These are phyloP conservation scores for Oegoconia quadripuncta DNA, from an alignment of 2,888 invertebrate genomes.

Conservation along the genomic window DNA sequence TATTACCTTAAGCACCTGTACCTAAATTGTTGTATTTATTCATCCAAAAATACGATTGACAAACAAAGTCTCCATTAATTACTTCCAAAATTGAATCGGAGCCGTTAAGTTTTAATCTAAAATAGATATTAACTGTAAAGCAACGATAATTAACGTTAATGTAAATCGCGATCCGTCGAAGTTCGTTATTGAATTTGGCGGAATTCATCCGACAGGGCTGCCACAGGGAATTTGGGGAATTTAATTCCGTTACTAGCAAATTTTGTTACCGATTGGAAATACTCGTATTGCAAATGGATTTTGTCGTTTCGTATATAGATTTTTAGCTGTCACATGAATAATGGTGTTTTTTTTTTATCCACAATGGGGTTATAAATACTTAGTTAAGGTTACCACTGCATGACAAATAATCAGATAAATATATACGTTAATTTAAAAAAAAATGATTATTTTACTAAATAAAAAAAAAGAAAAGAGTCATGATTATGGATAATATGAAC, in stretches of 20 bases:
- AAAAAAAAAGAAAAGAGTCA: too few relatives aligned
- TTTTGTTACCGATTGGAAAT: constrained; percentile 12
- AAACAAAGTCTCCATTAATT: too few relatives aligned
- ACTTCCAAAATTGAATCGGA: neutral
- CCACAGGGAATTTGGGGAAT: neutral
- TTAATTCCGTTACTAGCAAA: neutral
- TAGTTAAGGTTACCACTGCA: too few relatives aligned
- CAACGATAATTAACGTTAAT: constrained; percentile 18
- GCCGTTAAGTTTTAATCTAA: neutral
- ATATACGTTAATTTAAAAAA: neutral
- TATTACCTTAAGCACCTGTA: too few relatives aligned
- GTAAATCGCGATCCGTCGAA: constrained; percentile 14
- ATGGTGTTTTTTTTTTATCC: neutral
- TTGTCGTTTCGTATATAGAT: neutral
- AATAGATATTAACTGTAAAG: constrained; percentile 11
- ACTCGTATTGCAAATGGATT: constrained; percentile 1
- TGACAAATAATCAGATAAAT: too few relatives aligned
- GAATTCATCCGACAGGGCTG: constrained; percentile 18
- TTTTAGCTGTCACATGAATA: neutral
- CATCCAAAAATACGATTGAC: too few relatives aligned
- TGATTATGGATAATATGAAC: too few relatives aligned
- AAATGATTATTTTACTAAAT: neutral
- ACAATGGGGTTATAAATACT: too few relatives aligned
- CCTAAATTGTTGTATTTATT: too few relatives aligned
- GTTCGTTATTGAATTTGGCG: constrained; percentile 19